Base-by-base conservation (phyloP, 2,113 vertebrate species). In the Amphilophus citrinellus region DNA sequence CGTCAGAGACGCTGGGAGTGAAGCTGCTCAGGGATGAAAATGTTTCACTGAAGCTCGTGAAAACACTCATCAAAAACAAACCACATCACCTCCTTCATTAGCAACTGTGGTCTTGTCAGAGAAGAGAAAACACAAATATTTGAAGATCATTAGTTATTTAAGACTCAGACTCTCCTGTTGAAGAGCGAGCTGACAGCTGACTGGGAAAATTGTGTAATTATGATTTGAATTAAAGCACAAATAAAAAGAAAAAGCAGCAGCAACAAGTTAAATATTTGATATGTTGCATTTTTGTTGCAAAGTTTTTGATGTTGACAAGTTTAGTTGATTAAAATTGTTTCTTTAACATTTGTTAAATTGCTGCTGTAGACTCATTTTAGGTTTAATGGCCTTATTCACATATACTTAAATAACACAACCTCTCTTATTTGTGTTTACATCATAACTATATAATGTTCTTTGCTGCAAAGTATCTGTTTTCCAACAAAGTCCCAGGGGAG, bases 91-190 rank as follows among this genome's bases (percentile, higher is more conserved):
- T 32, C 47, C 10, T 53, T 32, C 32, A 73, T 73, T 73, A 73
- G 47, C 47, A 73, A n/a, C 2, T 53, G 44, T 50, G 66, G 50
- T 71, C 17, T 53, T 73, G 17, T 53, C 44, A 73, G 10, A 53
- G 44, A n/a, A 57, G 20, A 53, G 50, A 71, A 68, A 18, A 20
- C 68, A 73, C 68, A 73, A 73, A 73, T 73, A 73, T 73, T 53
- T 73, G 27, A 73, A 73, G 47, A 20, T 56, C 17, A 73, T 73
- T 73, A 56, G 27, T 73, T 71, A 71, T 71, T 71, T 56, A 73
- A 56, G 10, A n/a, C 47, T 56, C 10, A 13, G 20, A 24, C 2
- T 73, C 68, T 56, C 47, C 30, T 32, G 68, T 18, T 53, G 68
- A 27, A 73, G 47, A 73, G 47, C 68, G n/a, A 20, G 17, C 68